Base-by-base conservation (phyloP, 2,797 vertebrate genomes). In the Acipenser oxyrinchus region DNA sequence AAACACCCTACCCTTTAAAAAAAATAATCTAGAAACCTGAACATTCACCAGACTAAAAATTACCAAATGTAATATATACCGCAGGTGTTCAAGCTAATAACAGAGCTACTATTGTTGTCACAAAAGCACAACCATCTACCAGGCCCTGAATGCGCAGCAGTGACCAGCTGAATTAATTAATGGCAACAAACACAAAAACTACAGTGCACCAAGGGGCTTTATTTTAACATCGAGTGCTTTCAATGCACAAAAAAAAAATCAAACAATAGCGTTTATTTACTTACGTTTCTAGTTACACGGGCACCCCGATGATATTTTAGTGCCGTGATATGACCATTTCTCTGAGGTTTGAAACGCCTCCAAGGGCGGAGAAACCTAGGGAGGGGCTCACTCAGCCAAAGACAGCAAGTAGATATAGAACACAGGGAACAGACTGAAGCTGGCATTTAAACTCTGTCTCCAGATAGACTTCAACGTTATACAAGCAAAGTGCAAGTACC, bases 301-400 rank as follows among this genome's bases (percentile, higher is more conserved):
- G 63, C 63, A 72, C 68, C 70, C 76, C 65, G 10, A 68, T 63
- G 68, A 74, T 71, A 52, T 71, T 72, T 72, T 72, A 73, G 64
- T 66, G 70, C 48, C 64, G 79, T 78, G 79, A 75, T 77, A 76
- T 71, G 68, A 76, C 79, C 71, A 79, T 80, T 72, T 69, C 60
- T 62, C 60, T 62, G 76, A 73, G 73, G 82, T 83, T 81, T 82
- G 70, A 85, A 88, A 83, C 66, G 71, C 71, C 77, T 87, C 79
- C 71, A 79, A 85, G 84, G 88, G 86, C 83, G 87, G 87, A 78
- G 84, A 87, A 74, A 72, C 57, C 66, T 75, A 72, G 71, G 72
- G 75, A 76, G 81, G 82, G 79, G 74, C 67, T 64, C 53, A 75
- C 23, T 37, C 23, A 37, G 23, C 23, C 23, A 37, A 37, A 37